Evolutionary conservation across 2,113 vertebrate species (phyloP), one percentile per base, ranked within the genome.

Genomic region (Dasypus novemcinctus): DNA sequence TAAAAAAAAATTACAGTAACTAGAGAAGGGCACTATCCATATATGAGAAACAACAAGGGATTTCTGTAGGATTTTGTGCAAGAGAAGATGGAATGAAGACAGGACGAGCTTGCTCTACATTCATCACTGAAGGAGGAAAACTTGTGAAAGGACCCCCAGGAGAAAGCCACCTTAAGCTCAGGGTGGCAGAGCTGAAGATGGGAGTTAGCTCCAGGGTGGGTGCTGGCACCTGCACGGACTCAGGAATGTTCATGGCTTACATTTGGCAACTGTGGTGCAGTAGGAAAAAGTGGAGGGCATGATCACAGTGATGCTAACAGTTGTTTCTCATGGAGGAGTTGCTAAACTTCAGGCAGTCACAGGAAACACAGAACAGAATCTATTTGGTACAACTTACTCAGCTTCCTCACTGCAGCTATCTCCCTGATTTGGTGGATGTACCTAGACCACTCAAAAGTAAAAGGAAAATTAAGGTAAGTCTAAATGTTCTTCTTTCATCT

Each of bases 281-380:
- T 76, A 74, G 61, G 52, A 61, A 76, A 36, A 23, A 25, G 33
- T 29, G 21, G 25, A n/a, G 17, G 33, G 27, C 25, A 18, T 29
- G 29, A 36, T 21, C n/a, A 59, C 33, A 52, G 36, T 0, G 21
- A 87, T 41, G 66, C 27, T 43, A 31, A 33, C 0, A 0, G 33
- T 9, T 20, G 3, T 25, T 59, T 31, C 49, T 57, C 20, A 49
- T 0, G 4, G 6, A 85, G 61, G 14, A 5, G 9, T 66, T 54
- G 13, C 4, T 1, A 33, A 31, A 41, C n/a, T 91, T 71, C 8
- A 18, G 54, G 23, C 41, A 20, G 36, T 29, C 46, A 43, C 46
- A 31, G n/a, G 94, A 82, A 59, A 18, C 41, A 38, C 82, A 87
- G 68, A 2, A 46, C 76, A 91, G 54, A 85, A 46, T 85, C 81